Base-by-base conservation (phyloP, 2,888 invertebrate genomes). In the Andrena praecox region DNA sequence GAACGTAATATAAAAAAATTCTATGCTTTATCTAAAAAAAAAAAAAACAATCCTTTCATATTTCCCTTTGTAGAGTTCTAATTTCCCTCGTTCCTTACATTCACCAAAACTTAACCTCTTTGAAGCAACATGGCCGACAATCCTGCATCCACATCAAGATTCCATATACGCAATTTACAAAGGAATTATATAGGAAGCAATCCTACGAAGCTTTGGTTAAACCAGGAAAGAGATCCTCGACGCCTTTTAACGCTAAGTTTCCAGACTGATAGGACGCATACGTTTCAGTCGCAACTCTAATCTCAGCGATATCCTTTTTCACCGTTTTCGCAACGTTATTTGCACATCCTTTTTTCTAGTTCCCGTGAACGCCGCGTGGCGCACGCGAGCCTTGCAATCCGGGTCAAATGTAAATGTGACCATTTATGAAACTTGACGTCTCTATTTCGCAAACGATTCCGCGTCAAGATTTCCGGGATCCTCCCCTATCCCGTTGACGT, bases 391-490 rank as follows among this genome's bases (percentile, higher is more conserved):
- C n/a, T 20, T 52, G 50, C 62, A 60, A 85, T 67, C 77, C 76
- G 80, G 82, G 85, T 85, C 82, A 80, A 35, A 85, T 80, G 82
- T 82, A 85, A 85, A 85, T 82, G 77, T 79, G 56, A 77, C 82
- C 83, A 85, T 85, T 85, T 85, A 80, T 82, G 85, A 82, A 82
- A 82, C 63, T 56, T 85, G 85, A 85, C 80, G 75, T 77, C 82
- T 85, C 85, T 73, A 85, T 85, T 85, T 85, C 78, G 82, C 82
- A 81, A 54, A 62, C 78, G 62, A 56, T 74, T 76, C 62, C 68
- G 64, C 75, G 85, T 82, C 73, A 80, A 82, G 77, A 85, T 78
- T 85, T 82, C 76, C 69, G 69, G 77, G 77, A 27, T 20, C 4
- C 10, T 27, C 74, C 74, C 77, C 52, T 20, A 68, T 27, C 52